Conservation (phyloP, 2,797 vertebrate species). For the Oryzias sinensis region DNA sequence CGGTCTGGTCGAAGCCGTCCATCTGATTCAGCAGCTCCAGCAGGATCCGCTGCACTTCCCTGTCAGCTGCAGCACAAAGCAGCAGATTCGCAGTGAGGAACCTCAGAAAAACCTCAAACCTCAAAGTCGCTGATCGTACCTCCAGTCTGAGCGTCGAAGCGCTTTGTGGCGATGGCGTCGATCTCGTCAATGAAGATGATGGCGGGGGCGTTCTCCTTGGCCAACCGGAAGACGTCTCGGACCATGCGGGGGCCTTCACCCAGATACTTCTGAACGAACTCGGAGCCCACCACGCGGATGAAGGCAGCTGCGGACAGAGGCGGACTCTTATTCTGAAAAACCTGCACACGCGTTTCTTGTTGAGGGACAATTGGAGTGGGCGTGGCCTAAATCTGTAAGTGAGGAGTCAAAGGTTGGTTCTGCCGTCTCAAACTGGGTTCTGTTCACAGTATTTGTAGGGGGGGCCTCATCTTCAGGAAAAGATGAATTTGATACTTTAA, state of each 20-base stretch:
- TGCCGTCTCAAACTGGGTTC: too few species aligned
- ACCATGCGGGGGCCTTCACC: slow-evolving; percentile 96
- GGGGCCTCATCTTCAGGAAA: too few species aligned
- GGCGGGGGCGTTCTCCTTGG: slow-evolving; percentile 95
- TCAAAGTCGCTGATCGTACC: slow-evolving; percentile 59
- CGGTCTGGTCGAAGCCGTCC: slow-evolving; percentile 95
- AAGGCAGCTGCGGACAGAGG: slow-evolving; percentile 82
- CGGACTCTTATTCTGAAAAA: too few species aligned
- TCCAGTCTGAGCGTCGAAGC: slow-evolving; percentile 93
- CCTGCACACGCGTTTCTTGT: too few species aligned
- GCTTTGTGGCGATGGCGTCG: slow-evolving; percentile 94
- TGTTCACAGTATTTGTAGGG: too few species aligned
- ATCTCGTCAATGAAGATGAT: slow-evolving; percentile 99
- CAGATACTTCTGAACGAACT: slow-evolving; percentile 97
- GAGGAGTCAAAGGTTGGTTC: too few species aligned
- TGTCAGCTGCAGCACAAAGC: slow-evolving; percentile 78
- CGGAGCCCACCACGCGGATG: slow-evolving; percentile 93
- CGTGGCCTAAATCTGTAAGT: too few species aligned
- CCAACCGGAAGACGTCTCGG: slow-evolving; percentile 92
- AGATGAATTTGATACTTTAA: too few species aligned
- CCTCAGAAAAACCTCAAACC: too few species aligned
- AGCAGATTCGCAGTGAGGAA: not conserved
- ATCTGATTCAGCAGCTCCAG: slow-evolving; percentile 95
- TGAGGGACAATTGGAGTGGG: too few species aligned
- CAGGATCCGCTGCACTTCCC: slow-evolving; percentile 92